Evolutionary conservation across 2,113 vertebrate species (phyloP).

Genomic region (Ammodytes marinus): DNA sequence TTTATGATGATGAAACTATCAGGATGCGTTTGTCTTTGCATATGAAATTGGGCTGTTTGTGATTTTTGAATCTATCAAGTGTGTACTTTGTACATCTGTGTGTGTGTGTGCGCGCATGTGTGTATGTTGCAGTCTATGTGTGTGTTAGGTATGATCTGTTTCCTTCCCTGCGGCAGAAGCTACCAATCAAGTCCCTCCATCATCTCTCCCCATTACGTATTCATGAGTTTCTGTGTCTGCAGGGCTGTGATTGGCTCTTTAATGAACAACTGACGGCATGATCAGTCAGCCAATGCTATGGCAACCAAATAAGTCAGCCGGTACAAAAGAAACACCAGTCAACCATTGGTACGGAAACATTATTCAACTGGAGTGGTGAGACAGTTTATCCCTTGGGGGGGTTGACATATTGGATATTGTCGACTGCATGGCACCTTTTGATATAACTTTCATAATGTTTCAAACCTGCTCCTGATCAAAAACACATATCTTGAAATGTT

Average conservation of each 20-base stretch:
- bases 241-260: constrained; percentile 77
- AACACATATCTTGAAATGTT: constrained; percentile 50
- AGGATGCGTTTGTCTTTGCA: background rate
- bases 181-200: constrained; percentile 74
- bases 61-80: too few species aligned
- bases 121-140: constrained; percentile 15
- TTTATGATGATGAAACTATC: constrained; percentile 21
- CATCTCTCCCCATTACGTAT: constrained; percentile 79
- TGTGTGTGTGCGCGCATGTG: background rate
- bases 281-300: constrained; percentile 73
- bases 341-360: constrained; percentile 64
- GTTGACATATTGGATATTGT: constrained; percentile 69
- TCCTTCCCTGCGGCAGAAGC: constrained; percentile 64
- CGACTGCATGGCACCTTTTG: constrained; percentile 53
- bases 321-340: constrained; percentile 70
- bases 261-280: constrained; percentile 78
- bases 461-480: constrained; percentile 59
- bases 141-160: constrained; percentile 65
- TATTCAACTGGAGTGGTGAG: constrained; percentile 63
- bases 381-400: constrained; percentile 58
- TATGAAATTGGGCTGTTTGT: background rate
- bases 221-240: constrained; percentile 82
- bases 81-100: background rate
- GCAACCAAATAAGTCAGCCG: constrained; percentile 75
- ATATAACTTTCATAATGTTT: constrained; percentile 58